Percentiles rank a stretch among this genome's conserved stretches.
Evolutionary conservation across 2,888 invertebrate species (phyloP).

Genomic region (Yponomeuta plumbellus): DNA sequence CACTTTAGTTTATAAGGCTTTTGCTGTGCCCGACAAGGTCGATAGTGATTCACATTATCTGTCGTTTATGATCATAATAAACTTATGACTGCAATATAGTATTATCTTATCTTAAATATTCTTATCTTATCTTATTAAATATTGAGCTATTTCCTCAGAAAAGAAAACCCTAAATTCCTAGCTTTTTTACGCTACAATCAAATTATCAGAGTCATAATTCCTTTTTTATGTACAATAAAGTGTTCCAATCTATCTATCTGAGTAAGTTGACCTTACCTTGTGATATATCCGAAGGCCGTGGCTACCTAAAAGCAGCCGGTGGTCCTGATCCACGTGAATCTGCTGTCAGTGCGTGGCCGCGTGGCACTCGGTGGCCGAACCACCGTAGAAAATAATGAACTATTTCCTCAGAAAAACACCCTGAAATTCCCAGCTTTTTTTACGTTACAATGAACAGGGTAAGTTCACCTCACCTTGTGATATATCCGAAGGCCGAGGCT

Average conservation of each 20-base stretch:
- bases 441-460: background rate
- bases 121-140: too few species aligned
- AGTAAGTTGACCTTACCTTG: slow-evolving; percentile 78
- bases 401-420: background rate
- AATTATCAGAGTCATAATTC: too few species aligned
- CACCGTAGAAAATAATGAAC: too few species aligned
- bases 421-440: background rate
- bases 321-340: slow-evolving; percentile 86
- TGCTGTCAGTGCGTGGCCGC: slow-evolving; percentile 92
- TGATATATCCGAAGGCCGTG: slow-evolving; percentile 95
- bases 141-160: too few species aligned
- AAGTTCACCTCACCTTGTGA: slow-evolving; percentile 81
- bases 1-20: too few species aligned
- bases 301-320: slow-evolving; percentile 89
- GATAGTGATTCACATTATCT: too few species aligned
- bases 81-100: too few species aligned
- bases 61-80: too few species aligned
- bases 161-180: background rate
- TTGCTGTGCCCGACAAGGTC: too few species aligned
- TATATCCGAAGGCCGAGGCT: slow-evolving; percentile 95
- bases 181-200: background rate
- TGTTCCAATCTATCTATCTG: too few species aligned
- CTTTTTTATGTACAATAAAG: too few species aligned
- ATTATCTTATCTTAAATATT: too few species aligned
- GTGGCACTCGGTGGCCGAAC: slow-evolving; percentile 71